Evolutionary conservation across 2,113 vertebrate genomes (phyloP).

Genomic region (Eretmochelys imbricata): DNA sequence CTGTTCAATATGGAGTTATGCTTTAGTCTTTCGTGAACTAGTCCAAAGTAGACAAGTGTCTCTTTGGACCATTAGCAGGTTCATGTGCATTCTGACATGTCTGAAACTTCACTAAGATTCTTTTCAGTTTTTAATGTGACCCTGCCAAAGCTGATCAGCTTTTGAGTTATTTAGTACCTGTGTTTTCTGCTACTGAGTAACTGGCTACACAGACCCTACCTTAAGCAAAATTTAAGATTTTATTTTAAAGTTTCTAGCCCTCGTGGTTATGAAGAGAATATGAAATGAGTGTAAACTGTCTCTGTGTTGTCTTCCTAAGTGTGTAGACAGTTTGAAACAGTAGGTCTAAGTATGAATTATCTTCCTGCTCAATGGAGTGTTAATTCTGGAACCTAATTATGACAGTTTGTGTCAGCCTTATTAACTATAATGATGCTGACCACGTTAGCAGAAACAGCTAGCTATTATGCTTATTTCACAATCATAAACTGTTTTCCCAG

Average conservation of each 20-base stretch:
- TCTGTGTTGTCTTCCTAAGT: background rate
- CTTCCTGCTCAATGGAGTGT: background rate
- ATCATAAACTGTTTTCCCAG: background rate
- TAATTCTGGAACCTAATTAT: background rate
- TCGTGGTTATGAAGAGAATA: background rate
- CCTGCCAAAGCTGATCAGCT: background rate
- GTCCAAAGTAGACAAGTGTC: background rate
- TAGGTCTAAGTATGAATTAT: background rate
- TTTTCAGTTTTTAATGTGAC: fast-evolving
- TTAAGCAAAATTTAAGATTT: background rate
- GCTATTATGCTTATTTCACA: background rate
- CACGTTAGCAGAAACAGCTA: background rate
- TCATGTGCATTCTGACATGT: background rate
- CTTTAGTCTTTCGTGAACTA: background rate
- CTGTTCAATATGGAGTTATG: conserved; percentile 24
- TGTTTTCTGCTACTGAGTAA: no score
- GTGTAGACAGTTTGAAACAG: background rate
- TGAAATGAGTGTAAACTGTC: background rate
- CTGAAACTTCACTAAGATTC: background rate
- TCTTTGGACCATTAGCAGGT: background rate
- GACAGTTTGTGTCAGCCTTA: background rate
- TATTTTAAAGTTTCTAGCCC: background rate
- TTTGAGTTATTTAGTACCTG: background rate
- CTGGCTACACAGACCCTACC: no score
- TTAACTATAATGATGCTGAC: background rate